These are phyloP conservation scores for Melangyna quadrimaculata DNA, from an alignment of 2,888 invertebrate species.

Conservation along the genomic window DNA sequence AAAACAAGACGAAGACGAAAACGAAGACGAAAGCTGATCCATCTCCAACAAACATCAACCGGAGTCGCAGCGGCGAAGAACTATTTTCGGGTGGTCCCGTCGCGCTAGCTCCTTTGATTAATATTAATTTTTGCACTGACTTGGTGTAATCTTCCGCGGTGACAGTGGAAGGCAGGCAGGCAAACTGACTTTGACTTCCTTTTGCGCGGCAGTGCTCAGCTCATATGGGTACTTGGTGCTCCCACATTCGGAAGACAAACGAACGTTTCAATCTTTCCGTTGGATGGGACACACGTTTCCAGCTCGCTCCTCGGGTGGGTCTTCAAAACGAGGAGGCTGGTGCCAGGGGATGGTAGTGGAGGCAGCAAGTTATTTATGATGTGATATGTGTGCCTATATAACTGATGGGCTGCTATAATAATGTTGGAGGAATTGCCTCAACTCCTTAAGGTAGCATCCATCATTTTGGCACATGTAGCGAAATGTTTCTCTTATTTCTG, in stretches of 20 bases:
- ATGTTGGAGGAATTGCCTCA: constrained; percentile 9
- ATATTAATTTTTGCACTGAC: constrained; percentile 70
- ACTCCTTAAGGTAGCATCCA: constrained; percentile 63
- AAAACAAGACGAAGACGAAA: constrained; percentile 8
- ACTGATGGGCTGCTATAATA: neutral
- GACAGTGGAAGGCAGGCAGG: constrained; percentile 22
- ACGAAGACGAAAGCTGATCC: constrained; percentile 42
- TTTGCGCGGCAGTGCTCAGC: constrained; percentile 45
- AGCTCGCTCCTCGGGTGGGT: neutral
- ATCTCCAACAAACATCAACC: neutral
- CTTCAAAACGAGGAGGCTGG: neutral
- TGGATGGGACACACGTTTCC: constrained; percentile 13
- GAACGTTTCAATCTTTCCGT: constrained; percentile 57
- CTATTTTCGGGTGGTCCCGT: constrained; percentile 72
- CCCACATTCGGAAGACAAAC: constrained; percentile 57
- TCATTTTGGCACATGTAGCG: constrained; percentile 69
- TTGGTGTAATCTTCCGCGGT: constrained; percentile 64
- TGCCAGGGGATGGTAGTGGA: neutral
- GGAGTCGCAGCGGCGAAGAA: constrained; percentile 13
- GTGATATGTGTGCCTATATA: constrained; percentile 43
- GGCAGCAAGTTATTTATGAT: constrained; percentile 61
- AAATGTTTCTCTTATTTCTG: constrained; percentile 55
- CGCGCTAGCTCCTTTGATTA: constrained; percentile 67
- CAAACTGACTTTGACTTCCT: constrained; percentile 67
- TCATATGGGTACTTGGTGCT: constrained; percentile 29